Percentiles rank a stretch among this genome's conserved stretches.
These are phyloP conservation scores for Chrysocyon brachyurus DNA, from an alignment of 2,797 vertebrate species.

Conservation along the genomic window DNA sequence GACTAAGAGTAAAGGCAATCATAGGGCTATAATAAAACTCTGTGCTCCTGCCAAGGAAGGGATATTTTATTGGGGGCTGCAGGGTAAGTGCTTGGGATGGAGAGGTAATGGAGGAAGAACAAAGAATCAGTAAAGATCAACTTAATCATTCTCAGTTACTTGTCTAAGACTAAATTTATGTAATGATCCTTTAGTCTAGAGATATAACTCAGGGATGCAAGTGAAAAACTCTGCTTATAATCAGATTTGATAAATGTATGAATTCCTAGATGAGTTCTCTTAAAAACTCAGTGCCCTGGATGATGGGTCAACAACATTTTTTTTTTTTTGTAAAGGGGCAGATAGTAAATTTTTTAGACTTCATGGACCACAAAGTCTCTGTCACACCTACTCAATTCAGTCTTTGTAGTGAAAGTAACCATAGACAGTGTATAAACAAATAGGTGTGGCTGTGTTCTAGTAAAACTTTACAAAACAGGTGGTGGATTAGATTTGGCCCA, in stretches of 20 bases:
- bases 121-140: conserved; percentile 28
- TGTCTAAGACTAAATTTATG: conserved; percentile 28
- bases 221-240: conserved; percentile 11
- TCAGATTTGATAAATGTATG: conserved; percentile 33
- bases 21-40: not conserved
- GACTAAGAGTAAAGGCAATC: not conserved
- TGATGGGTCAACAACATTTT: not conserved
- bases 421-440: not conserved
- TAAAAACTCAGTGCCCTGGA: not conserved
- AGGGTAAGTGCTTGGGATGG: not conserved
- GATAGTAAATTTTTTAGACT: conserved; percentile 18
- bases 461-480: not conserved
- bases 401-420: not conserved
- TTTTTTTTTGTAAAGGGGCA: not conserved
- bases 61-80: not conserved
- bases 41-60: not conserved
- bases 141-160: conserved; percentile 5
- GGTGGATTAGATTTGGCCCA: not conserved
- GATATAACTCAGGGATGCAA: not conserved
- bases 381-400: not conserved
- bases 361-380: not conserved
- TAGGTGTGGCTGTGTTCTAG: not conserved
- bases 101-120: not conserved
- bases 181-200: not conserved
- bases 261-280: conserved; percentile 1